Evolutionary conservation across 2,888 invertebrate genomes (phyloP).

Genomic region (Cyclophora albipunctata): DNA sequence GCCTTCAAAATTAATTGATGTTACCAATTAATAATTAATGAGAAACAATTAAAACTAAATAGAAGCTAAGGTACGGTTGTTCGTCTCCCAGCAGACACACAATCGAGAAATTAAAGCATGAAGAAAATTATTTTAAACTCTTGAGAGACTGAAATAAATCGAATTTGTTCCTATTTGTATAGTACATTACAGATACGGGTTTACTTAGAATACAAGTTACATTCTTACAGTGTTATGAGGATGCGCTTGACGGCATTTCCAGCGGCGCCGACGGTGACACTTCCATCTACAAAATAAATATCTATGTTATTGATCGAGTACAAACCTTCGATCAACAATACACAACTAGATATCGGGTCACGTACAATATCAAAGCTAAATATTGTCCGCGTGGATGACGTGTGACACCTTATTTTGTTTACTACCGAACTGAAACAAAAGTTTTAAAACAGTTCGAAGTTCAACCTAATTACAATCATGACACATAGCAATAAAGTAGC

Average conservation of each 20-base stretch:
- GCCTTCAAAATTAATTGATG: background rate
- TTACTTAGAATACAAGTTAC: conserved; percentile 14
- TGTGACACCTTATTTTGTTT: no score
- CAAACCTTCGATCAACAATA: no score
- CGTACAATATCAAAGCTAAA: no score
- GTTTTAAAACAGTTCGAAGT: no score
- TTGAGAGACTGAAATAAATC: conserved; percentile 58
- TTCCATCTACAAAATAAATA: conserved; percentile 33
- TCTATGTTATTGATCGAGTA: background rate
- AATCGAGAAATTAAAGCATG: conserved; percentile 67
- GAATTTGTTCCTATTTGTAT: conserved; percentile 68
- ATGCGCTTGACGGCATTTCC: conserved; percentile 56
- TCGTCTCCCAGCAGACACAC: conserved; percentile 24
- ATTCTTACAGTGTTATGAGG: conserved; percentile 62
- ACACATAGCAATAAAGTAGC: no score
- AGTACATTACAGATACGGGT: conserved; percentile 31
- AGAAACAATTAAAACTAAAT: conserved; percentile 2
- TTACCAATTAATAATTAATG: conserved; percentile 7
- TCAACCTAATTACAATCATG: no score
- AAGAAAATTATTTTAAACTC: conserved; percentile 55
- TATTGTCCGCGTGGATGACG: no score
- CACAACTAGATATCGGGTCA: no score
- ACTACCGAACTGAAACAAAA: no score
- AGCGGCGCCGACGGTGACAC: conserved; percentile 43
- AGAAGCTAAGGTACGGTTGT: conserved; percentile 13